Conservation (phyloP, 2,888 invertebrate species). For the Xestia c-nigrum region DNA sequence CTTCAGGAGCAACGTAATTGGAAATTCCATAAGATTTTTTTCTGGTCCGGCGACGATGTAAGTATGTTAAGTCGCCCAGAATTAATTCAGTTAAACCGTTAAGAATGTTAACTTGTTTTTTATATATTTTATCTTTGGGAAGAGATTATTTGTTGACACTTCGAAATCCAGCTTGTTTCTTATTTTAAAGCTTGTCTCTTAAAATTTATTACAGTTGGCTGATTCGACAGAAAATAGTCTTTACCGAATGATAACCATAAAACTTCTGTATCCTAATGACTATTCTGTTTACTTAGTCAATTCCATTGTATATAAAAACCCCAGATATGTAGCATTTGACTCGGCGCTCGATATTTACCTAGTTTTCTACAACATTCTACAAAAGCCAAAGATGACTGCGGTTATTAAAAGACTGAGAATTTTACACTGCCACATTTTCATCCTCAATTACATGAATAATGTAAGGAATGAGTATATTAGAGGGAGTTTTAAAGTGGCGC, state of each 20-base stretch:
- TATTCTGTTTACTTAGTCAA: not conserved
- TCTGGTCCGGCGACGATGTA: conserved; percentile 11
- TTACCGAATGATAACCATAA: not conserved
- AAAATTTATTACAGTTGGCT: not conserved
- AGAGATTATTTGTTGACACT: not conserved
- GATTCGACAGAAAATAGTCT: not conserved
- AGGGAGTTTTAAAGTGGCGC: too few relatives aligned
- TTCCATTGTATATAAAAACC: not conserved
- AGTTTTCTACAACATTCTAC: not conserved
- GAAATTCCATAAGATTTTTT: conserved; percentile 57
- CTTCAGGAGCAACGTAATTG: conserved; percentile 51
- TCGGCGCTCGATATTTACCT: not conserved
- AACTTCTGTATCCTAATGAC: not conserved
- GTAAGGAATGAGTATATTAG: too few relatives aligned
- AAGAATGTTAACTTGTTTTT: conserved; percentile 5
- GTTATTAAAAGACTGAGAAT: not conserved
- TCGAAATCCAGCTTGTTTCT: not conserved
- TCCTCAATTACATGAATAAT: not conserved
- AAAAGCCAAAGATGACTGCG: not conserved
- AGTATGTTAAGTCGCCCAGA: conserved; percentile 21
- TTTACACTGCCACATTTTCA: not conserved
- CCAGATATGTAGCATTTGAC: not conserved
- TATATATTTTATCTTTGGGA: not conserved
- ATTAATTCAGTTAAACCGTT: conserved; percentile 21
- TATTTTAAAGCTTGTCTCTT: not conserved